Conservation (phyloP, 2,797 vertebrate genomes). For the Pogoniulus pusillus region DNA sequence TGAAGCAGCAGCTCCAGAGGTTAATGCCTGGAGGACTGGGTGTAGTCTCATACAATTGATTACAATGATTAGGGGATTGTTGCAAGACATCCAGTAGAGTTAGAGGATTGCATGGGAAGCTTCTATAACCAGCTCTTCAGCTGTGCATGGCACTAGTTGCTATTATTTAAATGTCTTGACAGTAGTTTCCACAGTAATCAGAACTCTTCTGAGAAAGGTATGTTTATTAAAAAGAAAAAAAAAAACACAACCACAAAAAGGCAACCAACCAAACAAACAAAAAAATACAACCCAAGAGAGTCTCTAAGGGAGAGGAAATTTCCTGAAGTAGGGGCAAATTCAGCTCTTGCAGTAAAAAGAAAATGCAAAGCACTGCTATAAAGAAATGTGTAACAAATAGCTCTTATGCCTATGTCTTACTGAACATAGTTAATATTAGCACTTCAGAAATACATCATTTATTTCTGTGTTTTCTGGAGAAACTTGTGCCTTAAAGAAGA, state of each 20-base stretch:
- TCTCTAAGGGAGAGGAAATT: neutral
- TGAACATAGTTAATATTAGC: neutral
- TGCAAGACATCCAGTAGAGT: neutral
- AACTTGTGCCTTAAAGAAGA: neutral
- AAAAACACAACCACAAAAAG: neutral
- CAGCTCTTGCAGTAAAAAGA: neutral
- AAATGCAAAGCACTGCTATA: neutral
- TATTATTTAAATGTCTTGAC: conserved; percentile 4
- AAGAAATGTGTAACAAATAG: neutral
- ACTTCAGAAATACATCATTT: neutral
- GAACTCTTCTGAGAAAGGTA: neutral
- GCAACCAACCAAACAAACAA: no score
- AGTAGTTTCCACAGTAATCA: neutral
- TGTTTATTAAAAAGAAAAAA: neutral
- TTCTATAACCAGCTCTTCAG: neutral
- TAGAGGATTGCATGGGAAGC: neutral
- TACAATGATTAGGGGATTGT: neutral
- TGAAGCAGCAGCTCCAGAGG: neutral
- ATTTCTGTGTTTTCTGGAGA: neutral
- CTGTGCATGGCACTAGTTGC: neutral
- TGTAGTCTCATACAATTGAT: neutral
- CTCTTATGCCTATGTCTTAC: neutral
- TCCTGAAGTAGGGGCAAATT: neutral
- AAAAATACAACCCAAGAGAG: neutral
- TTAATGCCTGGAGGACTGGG: conserved; percentile 3